Evolutionary conservation across 2,113 vertebrate species (phyloP).

Genomic region (Axis porcinus): DNA sequence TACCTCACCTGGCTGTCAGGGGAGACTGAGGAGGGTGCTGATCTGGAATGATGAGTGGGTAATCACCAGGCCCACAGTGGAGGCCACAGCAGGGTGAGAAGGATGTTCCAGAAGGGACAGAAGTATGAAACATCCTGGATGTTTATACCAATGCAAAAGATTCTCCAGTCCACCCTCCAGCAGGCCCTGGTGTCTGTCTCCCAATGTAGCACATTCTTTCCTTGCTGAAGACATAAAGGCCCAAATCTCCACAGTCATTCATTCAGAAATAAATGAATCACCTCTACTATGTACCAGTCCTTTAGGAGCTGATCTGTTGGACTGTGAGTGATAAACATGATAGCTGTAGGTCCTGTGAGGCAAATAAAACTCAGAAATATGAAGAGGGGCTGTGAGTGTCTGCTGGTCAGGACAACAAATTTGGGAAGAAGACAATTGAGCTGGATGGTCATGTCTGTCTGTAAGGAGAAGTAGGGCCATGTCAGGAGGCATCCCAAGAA

Average conservation of each 20-base stretch:
- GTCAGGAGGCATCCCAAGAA: no score
- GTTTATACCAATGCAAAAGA: background rate
- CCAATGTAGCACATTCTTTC: background rate
- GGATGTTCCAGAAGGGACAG: background rate
- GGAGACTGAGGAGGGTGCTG: background rate
- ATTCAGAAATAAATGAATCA: background rate
- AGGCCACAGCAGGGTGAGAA: no score
- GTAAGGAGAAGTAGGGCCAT: background rate
- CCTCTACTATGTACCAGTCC: background rate
- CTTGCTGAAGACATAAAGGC: background rate
- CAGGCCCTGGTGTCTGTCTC: background rate
- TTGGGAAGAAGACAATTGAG: background rate
- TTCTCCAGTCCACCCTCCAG: background rate
- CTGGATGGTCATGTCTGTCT: background rate
- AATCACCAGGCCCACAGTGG: background rate
- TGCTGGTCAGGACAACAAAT: background rate
- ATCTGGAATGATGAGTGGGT: background rate
- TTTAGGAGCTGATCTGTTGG: background rate
- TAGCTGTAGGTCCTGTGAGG: background rate
- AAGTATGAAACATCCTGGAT: background rate
- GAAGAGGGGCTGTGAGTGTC: background rate
- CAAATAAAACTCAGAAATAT: background rate
- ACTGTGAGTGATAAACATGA: background rate
- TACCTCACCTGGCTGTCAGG: background rate
- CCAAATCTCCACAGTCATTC: background rate